Percentiles rank a stretch among this genome's conserved stretches.
Conservation (phyloP, 2,797 vertebrate species). For the Momotus momota region DNA sequence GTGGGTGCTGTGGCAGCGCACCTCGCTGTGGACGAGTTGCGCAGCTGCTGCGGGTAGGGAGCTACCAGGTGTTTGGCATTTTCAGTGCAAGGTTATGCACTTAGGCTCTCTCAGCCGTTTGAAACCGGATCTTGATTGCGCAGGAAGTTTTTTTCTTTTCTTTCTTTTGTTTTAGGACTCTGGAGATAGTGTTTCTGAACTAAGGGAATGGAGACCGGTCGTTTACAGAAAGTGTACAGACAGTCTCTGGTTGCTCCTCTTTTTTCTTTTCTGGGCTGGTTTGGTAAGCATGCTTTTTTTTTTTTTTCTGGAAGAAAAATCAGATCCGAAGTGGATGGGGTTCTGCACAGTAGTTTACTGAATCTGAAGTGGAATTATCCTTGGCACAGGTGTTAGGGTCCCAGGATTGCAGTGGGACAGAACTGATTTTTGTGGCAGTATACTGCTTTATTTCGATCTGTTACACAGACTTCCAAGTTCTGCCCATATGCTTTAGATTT, state of each 20-base stretch:
- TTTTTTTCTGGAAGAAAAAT: not conserved
- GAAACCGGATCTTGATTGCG: not conserved
- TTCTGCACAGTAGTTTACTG: not conserved
- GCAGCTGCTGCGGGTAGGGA: no score
- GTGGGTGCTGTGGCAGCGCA: not conserved
- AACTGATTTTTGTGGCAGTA: not conserved
- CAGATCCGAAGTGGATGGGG: no score
- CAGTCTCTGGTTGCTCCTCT: conserved; percentile 75
- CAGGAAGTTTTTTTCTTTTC: not conserved
- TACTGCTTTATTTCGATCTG: accelerated
- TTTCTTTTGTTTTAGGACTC: conserved; percentile 55
- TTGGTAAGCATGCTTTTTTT: conserved; percentile 74
- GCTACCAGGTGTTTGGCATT: accelerated
- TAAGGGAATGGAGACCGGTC: conserved; percentile 77
- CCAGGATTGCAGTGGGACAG: no score
- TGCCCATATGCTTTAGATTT: not conserved
- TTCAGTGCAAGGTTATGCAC: accelerated
- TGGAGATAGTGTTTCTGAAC: not conserved
- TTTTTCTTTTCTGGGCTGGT: conserved; percentile 82
- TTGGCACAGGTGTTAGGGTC: not conserved
- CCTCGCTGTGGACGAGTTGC: accelerated
- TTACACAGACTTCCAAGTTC: not conserved
- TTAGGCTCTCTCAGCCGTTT: not conserved
- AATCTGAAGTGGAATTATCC: not conserved
- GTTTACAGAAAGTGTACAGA: conserved; percentile 79